phyloP scores from a whole-genome alignment of 2,888 invertebrate species.

The Caenorhabditis sp. region DNA sequence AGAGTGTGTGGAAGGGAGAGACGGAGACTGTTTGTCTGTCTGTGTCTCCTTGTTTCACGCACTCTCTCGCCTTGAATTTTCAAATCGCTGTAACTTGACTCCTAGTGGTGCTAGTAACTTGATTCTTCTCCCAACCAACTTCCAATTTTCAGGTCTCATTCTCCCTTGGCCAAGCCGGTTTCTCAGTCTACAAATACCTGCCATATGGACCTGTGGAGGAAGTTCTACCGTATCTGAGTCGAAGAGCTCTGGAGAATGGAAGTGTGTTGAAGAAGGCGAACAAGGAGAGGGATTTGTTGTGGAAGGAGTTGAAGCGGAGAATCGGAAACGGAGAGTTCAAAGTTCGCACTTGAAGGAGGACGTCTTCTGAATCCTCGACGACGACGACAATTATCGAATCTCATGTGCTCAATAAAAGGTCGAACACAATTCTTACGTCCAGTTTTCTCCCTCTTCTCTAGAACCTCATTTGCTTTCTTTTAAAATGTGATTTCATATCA shows the following conservation, averaged over 20 bases:
- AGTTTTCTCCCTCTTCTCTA: background rate
- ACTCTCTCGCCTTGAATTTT: too few relatives aligned
- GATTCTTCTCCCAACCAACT: too few relatives aligned
- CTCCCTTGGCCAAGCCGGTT: constrained; percentile 94
- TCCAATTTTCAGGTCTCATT: constrained; percentile 82
- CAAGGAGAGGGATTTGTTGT: constrained; percentile 74
- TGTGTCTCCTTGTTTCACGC: too few relatives aligned
- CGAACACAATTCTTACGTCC: background rate
- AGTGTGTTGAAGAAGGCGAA: constrained; percentile 78
- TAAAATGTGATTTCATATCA: constrained; percentile 28
- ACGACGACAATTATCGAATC: background rate
- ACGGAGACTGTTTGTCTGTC: too few relatives aligned
- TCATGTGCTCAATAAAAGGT: too few relatives aligned
- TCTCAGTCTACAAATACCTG: constrained; percentile 96
- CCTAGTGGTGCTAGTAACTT: too few relatives aligned
- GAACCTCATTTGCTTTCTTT: constrained; percentile 23
- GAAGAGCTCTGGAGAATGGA: constrained; percentile 95
- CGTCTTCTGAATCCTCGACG: background rate
- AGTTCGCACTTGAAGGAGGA: background rate
- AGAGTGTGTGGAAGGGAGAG: too few relatives aligned
- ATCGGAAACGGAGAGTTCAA: constrained; percentile 43
- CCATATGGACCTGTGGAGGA: constrained; percentile 99
- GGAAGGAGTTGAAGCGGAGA: constrained; percentile 60
- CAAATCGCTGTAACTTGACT: too few relatives aligned
- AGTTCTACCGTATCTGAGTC: constrained; percentile 96